phyloP scores from a whole-genome alignment of 2,113 vertebrate species.

The Nannobrachium achirus region DNA sequence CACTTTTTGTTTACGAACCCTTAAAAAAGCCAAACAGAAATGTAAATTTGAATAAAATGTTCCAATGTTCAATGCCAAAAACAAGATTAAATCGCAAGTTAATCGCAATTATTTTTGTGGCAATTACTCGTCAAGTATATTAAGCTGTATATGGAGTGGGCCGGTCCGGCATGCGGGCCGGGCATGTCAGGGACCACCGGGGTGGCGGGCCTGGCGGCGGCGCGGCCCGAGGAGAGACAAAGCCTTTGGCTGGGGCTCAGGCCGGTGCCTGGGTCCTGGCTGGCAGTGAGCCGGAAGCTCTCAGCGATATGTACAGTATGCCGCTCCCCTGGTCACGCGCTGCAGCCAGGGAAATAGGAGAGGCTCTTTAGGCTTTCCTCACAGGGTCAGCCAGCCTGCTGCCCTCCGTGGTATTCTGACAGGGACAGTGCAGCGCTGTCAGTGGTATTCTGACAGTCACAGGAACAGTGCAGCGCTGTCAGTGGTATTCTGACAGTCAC shows the following conservation, averaged over 20 bases:
- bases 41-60: too few relatives aligned
- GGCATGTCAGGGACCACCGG: slow-evolving; percentile 4
- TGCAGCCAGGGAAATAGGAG: slow-evolving; percentile 60
- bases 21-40: too few relatives aligned
- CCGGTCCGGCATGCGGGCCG: slow-evolving; percentile 13
- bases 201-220: slow-evolving; percentile 16
- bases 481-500: too few relatives aligned
- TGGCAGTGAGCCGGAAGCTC: slow-evolving; percentile 48
- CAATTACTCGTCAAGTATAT: too few relatives aligned
- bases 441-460: too few relatives aligned
- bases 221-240: slow-evolving; percentile 3
- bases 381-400: slow-evolving; percentile 61
- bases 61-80: too few relatives aligned
- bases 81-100: too few relatives aligned
- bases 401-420: slow-evolving; percentile 63
- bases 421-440: slow-evolving; percentile 18
- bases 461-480: too few relatives aligned
- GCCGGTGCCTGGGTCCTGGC: slow-evolving; percentile 11
- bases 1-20: too few relatives aligned
- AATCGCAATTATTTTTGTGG: too few relatives aligned
- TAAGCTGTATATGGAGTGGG: slow-evolving; percentile 12
- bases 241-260: slow-evolving; percentile 24
- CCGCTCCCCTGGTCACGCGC: slow-evolving; percentile 43
- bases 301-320: slow-evolving; percentile 69
- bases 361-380: slow-evolving; percentile 63